Evolutionary conservation across 1,140 invertebrate genomes (phyloP), one percentile per base, ranked within the genome.

Genomic region (Magallana angulata): DNA sequence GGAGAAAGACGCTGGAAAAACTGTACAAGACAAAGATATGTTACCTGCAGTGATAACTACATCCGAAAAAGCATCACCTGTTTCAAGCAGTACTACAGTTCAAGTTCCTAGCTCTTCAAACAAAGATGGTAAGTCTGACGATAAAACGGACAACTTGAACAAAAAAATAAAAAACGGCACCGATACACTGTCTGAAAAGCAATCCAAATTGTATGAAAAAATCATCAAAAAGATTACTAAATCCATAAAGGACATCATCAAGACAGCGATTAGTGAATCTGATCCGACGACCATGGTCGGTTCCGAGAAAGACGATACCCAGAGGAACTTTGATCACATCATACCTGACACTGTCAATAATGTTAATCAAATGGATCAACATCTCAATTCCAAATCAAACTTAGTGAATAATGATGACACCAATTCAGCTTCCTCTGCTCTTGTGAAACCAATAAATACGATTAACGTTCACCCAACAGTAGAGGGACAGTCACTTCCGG

Each of bases 341-440:
- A 76, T 76, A 30, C 68, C 68, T 76, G 68, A 76, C 68, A 76
- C 18, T 76, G 68, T 76, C 24, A 76, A 76, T 76, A 24, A 76
- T 30, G 11, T 76, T 12, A 76, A 76, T 14, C 68, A 76, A 30
- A 30, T 76, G 24, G 68, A 76, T 30, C 68, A 76, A 36, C 68
- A 76, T 36, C 24, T 76, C 18, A 11, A 12, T 62, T 24, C 7
- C 68, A 76, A 36, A 12, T 12, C 36, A 5, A 76, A 30, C 24
- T 24, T 24, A 11, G 24, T 36, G 24, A 30, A 76, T 18, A 71
- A 71, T 9, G 36, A 7, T 11, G 68, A 76, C 24, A 30, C 18
- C 30, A 0, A 76, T 12, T 12, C 30, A 30, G 11, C 68, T 30
- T 12, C 68, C 6, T 30, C 8, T 30, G 24, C 68, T 36, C 68